Conservation (phyloP, 2,797 vertebrate genomes). For the Acrossocheilus fasciatus region DNA sequence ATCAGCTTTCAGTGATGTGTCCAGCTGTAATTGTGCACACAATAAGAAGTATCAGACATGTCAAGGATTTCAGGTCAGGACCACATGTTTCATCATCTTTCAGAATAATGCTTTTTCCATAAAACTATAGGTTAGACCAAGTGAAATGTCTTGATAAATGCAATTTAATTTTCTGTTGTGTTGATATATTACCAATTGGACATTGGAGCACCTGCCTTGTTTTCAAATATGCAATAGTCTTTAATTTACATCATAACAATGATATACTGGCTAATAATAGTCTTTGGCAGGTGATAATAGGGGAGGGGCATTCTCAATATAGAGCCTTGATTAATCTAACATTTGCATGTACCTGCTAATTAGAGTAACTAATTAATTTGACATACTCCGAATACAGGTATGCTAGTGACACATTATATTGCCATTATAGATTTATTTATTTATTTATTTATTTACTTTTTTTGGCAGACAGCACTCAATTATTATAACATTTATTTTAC, state of each 20-base stretch:
- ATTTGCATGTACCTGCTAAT: not conserved
- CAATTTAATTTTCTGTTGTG: not conserved
- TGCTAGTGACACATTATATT: not conserved
- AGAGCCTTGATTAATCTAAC: not conserved
- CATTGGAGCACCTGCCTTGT: not conserved
- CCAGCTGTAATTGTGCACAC: not conserved
- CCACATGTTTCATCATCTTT: conserved; percentile 18
- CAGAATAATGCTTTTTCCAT: not conserved
- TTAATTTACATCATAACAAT: not conserved
- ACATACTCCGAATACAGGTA: not conserved
- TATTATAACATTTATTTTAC: not conserved
- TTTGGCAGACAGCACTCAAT: not conserved
- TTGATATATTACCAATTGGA: not conserved
- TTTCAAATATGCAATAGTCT: not conserved
- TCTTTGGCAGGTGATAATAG: not conserved
- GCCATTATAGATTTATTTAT: not conserved
- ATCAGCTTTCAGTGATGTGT: not conserved
- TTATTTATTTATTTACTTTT: not conserved
- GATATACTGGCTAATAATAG: not conserved
- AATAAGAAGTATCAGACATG: not conserved
- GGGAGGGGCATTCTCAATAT: not conserved
- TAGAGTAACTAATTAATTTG: not conserved
- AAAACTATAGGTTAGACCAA: not conserved
- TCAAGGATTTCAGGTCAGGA: conserved; percentile 18
- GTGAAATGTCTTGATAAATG: not conserved